phyloP scores from a whole-genome alignment of 2,113 vertebrate genomes.

The Istiophorus platypterus region DNA sequence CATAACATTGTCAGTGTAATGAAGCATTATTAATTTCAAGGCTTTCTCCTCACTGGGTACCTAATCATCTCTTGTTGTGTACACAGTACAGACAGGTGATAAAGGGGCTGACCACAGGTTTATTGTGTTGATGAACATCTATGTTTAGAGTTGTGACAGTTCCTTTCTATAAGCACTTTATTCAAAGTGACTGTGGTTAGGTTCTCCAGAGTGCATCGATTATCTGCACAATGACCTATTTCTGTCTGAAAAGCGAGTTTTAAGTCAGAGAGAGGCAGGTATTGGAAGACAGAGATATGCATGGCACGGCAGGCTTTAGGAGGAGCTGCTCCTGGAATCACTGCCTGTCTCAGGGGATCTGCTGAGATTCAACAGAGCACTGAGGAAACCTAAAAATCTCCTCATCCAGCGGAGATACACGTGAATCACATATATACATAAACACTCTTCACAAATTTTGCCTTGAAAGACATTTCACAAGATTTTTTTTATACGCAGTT shows the following conservation, averaged over 20 bases:
- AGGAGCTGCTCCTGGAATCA: constrained; percentile 35
- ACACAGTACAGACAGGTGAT: constrained; percentile 38
- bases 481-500: constrained; percentile 23
- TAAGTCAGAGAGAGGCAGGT: constrained; percentile 46
- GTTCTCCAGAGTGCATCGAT: constrained; percentile 35
- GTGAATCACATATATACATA: constrained; percentile 18
- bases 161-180: constrained; percentile 38
- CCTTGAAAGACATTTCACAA: constrained; percentile 21
- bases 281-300: constrained; percentile 14
- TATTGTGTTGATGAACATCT: constrained; percentile 31
- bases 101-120: constrained; percentile 28
- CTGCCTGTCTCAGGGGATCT: constrained; percentile 8
- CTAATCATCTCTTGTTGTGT: constrained; percentile 32
- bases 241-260: constrained; percentile 52
- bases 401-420: constrained; percentile 21
- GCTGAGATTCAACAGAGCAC: constrained; percentile 21
- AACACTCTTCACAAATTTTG: constrained; percentile 2
- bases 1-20: constrained; percentile 33
- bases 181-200: constrained; percentile 49
- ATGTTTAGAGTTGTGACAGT: constrained; percentile 52
- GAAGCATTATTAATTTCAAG: constrained; percentile 23
- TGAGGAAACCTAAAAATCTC: neutral
- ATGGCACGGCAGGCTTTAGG: neutral
- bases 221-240: constrained; percentile 68
- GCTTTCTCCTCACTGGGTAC: constrained; percentile 34